These are phyloP conservation scores for Actenoides lindsayi DNA, from an alignment of 2,113 vertebrate species.

Conservation along the genomic window DNA sequence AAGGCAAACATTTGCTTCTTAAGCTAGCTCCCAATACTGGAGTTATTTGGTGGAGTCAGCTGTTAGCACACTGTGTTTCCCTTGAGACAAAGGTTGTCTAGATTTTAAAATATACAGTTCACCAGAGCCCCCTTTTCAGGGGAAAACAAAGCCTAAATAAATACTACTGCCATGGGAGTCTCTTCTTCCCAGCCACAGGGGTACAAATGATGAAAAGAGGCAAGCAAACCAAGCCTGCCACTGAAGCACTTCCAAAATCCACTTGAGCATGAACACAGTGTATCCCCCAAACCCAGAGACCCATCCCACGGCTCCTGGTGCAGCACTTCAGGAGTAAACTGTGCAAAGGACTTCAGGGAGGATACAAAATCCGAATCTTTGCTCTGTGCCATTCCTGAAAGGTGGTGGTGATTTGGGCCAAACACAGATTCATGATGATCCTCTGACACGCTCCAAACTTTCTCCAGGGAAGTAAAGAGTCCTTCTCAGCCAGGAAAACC, in stretches of 20 bases:
- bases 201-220: not conserved
- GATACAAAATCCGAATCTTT: not conserved
- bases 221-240: not conserved
- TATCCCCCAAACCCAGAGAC: not conserved
- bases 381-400: not conserved
- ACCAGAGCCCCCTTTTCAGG: constrained; percentile 12
- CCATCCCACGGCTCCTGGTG: not conserved
- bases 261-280: fast-evolving
- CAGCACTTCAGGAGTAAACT: not conserved
- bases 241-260: not conserved
- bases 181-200: not conserved
- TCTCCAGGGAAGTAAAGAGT: not conserved
- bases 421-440: not conserved
- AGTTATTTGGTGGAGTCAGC: constrained; percentile 38
- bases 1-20: constrained; percentile 62
- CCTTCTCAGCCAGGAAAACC: not conserved
- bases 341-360: not conserved
- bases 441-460: not conserved
- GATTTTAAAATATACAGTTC: constrained; percentile 34
- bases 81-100: constrained; percentile 17
- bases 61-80: not conserved
- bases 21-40: not conserved
- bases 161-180: constrained; percentile 17
- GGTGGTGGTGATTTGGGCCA: not conserved
- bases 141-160: constrained; percentile 47